Evolutionary conservation across 2,888 invertebrate species (phyloP).

Genomic region (Spodoptera picta): DNA sequence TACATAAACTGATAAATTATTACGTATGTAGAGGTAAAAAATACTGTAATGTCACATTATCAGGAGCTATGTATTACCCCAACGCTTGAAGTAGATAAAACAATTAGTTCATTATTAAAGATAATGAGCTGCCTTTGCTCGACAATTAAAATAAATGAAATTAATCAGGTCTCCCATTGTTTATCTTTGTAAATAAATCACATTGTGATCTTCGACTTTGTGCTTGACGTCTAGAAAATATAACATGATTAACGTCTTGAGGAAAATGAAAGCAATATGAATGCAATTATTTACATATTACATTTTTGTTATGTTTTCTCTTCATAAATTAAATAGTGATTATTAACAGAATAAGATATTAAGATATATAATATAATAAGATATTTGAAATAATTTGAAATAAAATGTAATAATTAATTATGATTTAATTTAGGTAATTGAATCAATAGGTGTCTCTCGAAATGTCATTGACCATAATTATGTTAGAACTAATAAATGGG

Average conservation of each 20-base stretch:
- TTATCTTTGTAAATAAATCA: constrained; percentile 40
- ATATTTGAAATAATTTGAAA: too few species aligned
- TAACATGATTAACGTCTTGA: constrained; percentile 34
- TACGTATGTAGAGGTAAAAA: constrained; percentile 31
- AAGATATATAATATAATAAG: too few species aligned
- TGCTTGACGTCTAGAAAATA: constrained; percentile 31
- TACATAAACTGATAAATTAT: constrained; percentile 24
- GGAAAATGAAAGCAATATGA: constrained; percentile 33
- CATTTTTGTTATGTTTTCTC: too few species aligned
- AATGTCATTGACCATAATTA: constrained; percentile 16
- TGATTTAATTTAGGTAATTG: too few species aligned
- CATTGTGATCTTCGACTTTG: constrained; percentile 40
- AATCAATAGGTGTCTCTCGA: too few species aligned
- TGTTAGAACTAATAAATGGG: constrained; percentile 37
- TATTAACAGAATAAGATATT: too few species aligned
- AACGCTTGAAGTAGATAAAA: constrained; percentile 31
- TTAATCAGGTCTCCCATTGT: constrained; percentile 39
- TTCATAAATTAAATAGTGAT: too few species aligned
- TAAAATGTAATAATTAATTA: too few species aligned
- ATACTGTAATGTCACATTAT: constrained; percentile 26
- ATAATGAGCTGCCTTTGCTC: constrained; percentile 34
- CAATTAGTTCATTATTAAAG: constrained; percentile 24
- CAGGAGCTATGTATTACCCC: constrained; percentile 22
- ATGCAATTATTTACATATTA: too few species aligned
- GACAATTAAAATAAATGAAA: constrained; percentile 32